Conservation (phyloP, 2,113 vertebrate genomes). For the Passer domesticus region DNA sequence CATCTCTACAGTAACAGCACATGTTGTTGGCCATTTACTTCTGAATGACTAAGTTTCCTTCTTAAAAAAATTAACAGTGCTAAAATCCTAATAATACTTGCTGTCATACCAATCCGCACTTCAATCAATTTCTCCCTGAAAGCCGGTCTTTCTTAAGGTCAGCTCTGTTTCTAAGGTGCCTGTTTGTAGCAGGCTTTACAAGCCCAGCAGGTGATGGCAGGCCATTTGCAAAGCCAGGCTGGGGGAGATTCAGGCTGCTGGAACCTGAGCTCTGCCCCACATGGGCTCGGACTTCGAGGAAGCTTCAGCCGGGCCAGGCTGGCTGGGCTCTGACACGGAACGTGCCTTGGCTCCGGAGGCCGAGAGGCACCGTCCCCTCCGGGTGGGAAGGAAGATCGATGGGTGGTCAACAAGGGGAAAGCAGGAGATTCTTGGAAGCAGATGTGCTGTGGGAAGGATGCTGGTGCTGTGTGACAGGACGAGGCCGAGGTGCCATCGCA, state of each 20-base stretch:
- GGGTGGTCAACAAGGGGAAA: neutral
- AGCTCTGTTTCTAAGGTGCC: neutral
- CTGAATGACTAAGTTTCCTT: neutral
- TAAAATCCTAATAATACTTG: neutral
- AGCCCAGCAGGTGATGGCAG: neutral
- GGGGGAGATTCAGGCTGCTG: neutral
- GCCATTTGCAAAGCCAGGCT: neutral
- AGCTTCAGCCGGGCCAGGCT: neutral
- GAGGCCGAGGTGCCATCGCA: rapidly evolving
- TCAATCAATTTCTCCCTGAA: neutral
- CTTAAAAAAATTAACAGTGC: neutral
- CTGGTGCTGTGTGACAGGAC: neutral
- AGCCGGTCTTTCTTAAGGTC: neutral
- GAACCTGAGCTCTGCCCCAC: neutral
- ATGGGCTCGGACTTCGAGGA: neutral
- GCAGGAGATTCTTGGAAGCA: neutral
- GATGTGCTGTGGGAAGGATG: neutral
- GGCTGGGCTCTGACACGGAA: neutral
- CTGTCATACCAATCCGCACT: neutral
- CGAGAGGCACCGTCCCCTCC: neutral
- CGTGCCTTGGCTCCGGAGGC: neutral
- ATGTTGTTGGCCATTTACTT: neutral
- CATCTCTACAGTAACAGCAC: neutral
- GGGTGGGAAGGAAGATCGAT: neutral
- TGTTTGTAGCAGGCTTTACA: neutral